Conservation (phyloP, 2,113 vertebrate genomes). For the Gadus macrocephalus region DNA sequence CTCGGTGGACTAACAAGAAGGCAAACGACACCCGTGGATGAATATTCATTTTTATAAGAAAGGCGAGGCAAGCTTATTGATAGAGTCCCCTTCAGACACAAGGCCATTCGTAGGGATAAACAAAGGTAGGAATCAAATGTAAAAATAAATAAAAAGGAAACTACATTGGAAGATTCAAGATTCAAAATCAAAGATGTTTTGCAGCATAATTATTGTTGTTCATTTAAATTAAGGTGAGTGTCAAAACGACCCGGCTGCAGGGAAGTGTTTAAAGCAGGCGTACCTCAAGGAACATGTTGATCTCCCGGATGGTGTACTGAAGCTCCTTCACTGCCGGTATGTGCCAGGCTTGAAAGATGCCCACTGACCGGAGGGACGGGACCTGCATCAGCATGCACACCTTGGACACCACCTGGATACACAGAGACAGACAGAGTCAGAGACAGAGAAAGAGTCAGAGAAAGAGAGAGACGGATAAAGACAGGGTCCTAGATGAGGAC, state of each 20-base stretch:
- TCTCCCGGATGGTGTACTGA: slow-evolving; percentile 61
- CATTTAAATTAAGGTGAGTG: not conserved
- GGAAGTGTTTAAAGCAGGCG: not conserved
- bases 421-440: not conserved
- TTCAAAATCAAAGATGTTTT: too few relatives aligned
- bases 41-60: not conserved
- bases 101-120: too few relatives aligned
- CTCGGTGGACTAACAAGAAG: slow-evolving; percentile 55
- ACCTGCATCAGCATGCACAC: slow-evolving; percentile 59
- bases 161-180: too few relatives aligned
- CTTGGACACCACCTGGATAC: slow-evolving; percentile 59
- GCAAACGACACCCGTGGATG: not conserved
- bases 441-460: too few relatives aligned
- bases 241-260: not conserved
- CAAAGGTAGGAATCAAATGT: too few relatives aligned
- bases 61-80: too few relatives aligned
- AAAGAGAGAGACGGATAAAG: too few relatives aligned
- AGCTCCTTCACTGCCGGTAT: slow-evolving; percentile 65
- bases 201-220: too few relatives aligned
- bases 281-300: slow-evolving; percentile 73
- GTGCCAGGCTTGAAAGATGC: slow-evolving; percentile 29
- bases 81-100: too few relatives aligned
- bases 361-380: slow-evolving; percentile 30
- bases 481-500: too few relatives aligned
- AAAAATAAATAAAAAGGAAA: too few relatives aligned